Evolutionary conservation across 1,140 invertebrate species (phyloP).

Genomic region (Phocides pigmalion): DNA sequence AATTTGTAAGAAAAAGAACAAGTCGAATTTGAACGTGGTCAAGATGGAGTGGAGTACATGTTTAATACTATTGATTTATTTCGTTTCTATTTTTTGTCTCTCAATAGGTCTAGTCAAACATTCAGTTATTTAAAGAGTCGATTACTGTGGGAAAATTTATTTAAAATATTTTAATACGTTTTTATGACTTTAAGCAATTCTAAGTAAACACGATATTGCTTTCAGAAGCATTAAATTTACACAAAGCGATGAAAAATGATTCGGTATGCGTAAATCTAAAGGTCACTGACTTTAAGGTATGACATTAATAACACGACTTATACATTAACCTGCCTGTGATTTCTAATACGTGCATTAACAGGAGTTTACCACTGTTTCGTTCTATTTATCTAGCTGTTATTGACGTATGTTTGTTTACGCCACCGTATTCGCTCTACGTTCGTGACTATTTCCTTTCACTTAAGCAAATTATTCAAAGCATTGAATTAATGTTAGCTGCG

Average conservation of each 20-base stretch:
- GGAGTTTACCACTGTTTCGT: constrained; percentile 9
- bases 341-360: constrained; percentile 16
- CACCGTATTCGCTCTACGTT: neutral
- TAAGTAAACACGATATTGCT: no score
- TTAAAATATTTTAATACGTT: no score
- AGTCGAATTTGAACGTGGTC: no score
- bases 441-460: constrained; percentile 29
- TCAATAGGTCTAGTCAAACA: no score
- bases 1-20: no score
- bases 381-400: constrained; percentile 25
- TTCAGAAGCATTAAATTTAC: neutral
- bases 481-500: constrained; percentile 18
- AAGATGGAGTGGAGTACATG: no score
- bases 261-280: neutral
- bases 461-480: constrained; percentile 28
- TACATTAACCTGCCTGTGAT: constrained; percentile 33
- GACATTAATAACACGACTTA: constrained; percentile 34
- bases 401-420: constrained; percentile 16
- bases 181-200: no score
- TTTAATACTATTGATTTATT: no score
- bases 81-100: no score
- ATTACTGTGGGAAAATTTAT: no score
- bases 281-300: neutral
- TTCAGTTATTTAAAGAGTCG: no score
- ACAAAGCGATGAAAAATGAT: neutral